Evolutionary conservation across 1,140 invertebrate species (phyloP), one percentile per base, ranked within the genome.

Genomic region (Panagrolaimus sp.): DNA sequence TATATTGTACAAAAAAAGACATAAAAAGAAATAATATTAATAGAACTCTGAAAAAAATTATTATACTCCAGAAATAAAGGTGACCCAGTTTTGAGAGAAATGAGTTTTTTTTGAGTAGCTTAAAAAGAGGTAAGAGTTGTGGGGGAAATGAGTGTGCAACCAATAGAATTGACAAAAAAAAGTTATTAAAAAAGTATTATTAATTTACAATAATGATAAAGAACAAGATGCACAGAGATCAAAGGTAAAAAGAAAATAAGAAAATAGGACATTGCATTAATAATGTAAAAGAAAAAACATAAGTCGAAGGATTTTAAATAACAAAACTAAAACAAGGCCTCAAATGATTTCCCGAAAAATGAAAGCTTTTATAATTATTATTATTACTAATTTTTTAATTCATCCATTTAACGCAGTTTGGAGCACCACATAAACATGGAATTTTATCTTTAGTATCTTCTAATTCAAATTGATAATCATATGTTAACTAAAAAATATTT

Each of bases 401-500:
- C 93, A 99, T 98, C 96, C 96, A 99, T 86, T 98, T 98, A 76
- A 91, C 88, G 85, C 96, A 99, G 87, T 96, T 97, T 62, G 91
- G 90, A 43, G 96, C 94, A 69, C 93, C 94, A 87, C 96, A 99
- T 83, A 94, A 90, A 84, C 96, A 99, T 66, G 94, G 92, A 83
- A 99, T 98, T 85, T 98, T 98, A 85, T 97, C 91, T 74, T 92
- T 90, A 84, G 97, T 93, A 85, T 98, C 96, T 87, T 99, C 96
- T 81, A 97, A 92, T 83, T 98, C 96, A 86, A 99, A 98, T 86
- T 98, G 97, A 85, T 99, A 99, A 85, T 99, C 96, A 84, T 99
- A 99, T 27, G 92, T 92, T 80, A 99, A 85, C 93, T 98, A 85
- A 51, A 88, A 87, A 63, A n/a, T n/a, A n/a, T 75, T 7, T 4